These are phyloP conservation scores for Hemicordylus capensis DNA, from an alignment of 2,113 vertebrate genomes.

Conservation along the genomic window DNA sequence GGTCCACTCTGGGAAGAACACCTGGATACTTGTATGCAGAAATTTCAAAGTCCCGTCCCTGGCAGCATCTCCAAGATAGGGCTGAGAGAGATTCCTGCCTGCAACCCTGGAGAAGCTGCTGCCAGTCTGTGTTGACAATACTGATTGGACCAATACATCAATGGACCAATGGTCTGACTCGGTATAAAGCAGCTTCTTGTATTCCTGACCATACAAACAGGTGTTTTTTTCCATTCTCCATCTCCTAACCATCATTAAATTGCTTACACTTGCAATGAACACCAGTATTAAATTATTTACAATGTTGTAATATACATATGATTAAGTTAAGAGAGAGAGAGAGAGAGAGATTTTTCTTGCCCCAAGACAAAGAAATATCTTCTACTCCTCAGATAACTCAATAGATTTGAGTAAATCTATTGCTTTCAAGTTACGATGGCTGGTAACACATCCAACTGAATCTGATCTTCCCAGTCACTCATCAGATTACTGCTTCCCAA, in stretches of 20 bases:
- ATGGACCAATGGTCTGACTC: too few relatives aligned
- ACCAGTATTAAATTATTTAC: background rate
- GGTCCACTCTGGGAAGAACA: too few relatives aligned
- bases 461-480: constrained; percentile 48
- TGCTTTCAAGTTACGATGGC: constrained; percentile 18
- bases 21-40: too few relatives aligned
- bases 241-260: too few relatives aligned
- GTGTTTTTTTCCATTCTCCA: background rate
- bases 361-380: background rate
- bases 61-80: too few relatives aligned
- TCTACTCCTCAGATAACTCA: background rate
- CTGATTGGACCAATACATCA: too few relatives aligned
- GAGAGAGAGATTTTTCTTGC: background rate
- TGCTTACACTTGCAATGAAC: too few relatives aligned
- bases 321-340: background rate
- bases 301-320: background rate
- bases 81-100: too few relatives aligned
- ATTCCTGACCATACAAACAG: background rate
- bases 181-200: too few relatives aligned
- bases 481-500: constrained; percentile 46
- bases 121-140: too few relatives aligned
- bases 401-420: background rate
- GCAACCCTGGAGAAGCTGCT: too few relatives aligned
- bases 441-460: constrained; percentile 47
- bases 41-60: too few relatives aligned